Evolutionary conservation across 1,140 invertebrate genomes (phyloP).

Genomic region (Phthorimaea operculella): DNA sequence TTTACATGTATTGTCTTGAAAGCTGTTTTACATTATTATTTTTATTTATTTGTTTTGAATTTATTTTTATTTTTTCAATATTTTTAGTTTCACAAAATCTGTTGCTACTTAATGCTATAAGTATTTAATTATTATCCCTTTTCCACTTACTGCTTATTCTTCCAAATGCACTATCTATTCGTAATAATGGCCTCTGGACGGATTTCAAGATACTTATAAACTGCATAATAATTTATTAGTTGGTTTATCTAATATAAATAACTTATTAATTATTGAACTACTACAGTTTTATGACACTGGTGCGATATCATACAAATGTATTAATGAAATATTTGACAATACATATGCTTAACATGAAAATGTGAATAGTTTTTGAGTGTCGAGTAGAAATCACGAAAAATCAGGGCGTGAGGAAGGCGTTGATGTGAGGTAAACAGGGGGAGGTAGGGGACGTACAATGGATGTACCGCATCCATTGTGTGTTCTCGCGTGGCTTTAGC

Average conservation of each 20-base stretch:
- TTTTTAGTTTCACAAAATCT: background rate
- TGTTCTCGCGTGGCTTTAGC: slow-evolving; percentile 24
- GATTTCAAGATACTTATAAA: slow-evolving; percentile 23
- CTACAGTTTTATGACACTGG: slow-evolving; percentile 33
- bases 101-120: no score
- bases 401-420: slow-evolving; percentile 58
- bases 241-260: background rate
- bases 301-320: slow-evolving; percentile 34
- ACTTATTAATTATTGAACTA: background rate
- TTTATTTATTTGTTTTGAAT: slow-evolving; percentile 18
- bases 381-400: slow-evolving; percentile 33
- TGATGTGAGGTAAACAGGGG: slow-evolving; percentile 60
- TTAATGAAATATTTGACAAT: slow-evolving; percentile 35
- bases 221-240: slow-evolving; percentile 15
- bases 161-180: slow-evolving; percentile 14
- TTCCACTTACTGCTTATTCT: slow-evolving; percentile 7
- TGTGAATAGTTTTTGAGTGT: slow-evolving; percentile 68
- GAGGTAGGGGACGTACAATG: slow-evolving; percentile 51
- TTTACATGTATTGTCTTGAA: slow-evolving; percentile 25
- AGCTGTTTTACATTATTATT: slow-evolving; percentile 12
- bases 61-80: slow-evolving; percentile 10
- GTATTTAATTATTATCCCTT: no score
- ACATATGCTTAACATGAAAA: slow-evolving; percentile 55
- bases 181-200: slow-evolving; percentile 30
- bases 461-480: slow-evolving; percentile 31